Evolutionary conservation across 2,113 vertebrate genomes (phyloP).

Genomic region (Hemicordylus capensis): DNA sequence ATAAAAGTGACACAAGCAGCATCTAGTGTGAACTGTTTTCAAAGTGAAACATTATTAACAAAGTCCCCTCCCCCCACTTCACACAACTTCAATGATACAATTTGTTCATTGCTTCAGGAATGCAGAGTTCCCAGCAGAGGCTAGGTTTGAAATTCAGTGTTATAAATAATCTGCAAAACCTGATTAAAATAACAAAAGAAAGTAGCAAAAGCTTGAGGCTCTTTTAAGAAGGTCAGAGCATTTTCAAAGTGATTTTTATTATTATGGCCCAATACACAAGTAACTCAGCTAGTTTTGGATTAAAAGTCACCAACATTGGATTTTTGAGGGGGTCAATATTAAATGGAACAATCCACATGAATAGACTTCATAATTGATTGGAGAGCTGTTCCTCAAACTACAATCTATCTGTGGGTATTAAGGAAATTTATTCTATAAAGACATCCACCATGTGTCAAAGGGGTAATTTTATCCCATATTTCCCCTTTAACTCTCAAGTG

Average conservation of each 20-base stretch:
- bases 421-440: too few species aligned
- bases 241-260: neutral
- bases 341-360: neutral
- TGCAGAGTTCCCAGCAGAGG: slow-evolving; percentile 20
- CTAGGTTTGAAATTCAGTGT: neutral
- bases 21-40: slow-evolving; percentile 7
- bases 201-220: neutral
- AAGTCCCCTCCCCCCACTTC: neutral
- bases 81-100: slow-evolving; percentile 4
- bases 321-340: neutral
- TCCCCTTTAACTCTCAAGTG: too few species aligned
- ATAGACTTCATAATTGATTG: neutral
- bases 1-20: neutral
- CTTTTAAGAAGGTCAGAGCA: slow-evolving; percentile 9
- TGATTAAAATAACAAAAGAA: slow-evolving; percentile 2
- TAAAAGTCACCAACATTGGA: neutral
- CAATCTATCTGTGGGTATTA: neutral
- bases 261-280: neutral
- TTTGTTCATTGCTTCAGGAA: slow-evolving; percentile 20
- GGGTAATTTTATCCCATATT: too few species aligned
- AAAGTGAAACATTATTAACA: slow-evolving; percentile 18
- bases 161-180: slow-evolving; percentile 24
- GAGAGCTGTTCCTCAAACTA: neutral
- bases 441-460: too few species aligned
- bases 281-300: neutral